Base-by-base conservation (phyloP, 2,797 vertebrate species). In the Spinus pinus region DNA sequence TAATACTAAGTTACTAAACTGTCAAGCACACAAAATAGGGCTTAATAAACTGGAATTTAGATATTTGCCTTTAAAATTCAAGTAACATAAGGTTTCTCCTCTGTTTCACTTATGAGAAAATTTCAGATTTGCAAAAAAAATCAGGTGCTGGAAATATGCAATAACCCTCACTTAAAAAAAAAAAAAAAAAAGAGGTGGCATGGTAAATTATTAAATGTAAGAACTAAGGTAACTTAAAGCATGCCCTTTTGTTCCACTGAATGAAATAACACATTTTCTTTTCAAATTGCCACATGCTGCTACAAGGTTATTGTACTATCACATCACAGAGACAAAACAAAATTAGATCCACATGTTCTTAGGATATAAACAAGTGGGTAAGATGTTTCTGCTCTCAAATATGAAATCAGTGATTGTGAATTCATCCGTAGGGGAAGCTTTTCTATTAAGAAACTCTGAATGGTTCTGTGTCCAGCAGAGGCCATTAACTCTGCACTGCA, bases 361-460 rank as follows among this genome's bases (percentile, higher is more conserved):
- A 42, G 60, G 37, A 82, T 33, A 44, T 18, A 77, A 86, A 44
- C 1, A 2, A 82, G 58, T 19, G 51, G 61, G 30, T 83, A 86
- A 47, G 56, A 95, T 67, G 19, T 35, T 87, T 80, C 60, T 93
- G 46, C 69, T 81, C 80, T 90, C 73, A 75, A 84, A 94, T 88
- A 93, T 25, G 8, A 79, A 94, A 94, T 67, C 66, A 75, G 61
- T 60, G 77, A 81, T 73, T 81, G 72, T 83, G 56, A 81, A 66
- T 81, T 88, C 73, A 85, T 85, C 62, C 79, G 24, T 25, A 88
- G 33, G 30, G 20, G 27, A 90, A 88, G 66, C 30, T 91, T 91
- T 79, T 90, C 77, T 64, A 37, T 90, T 81, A 79, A 81, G 56
- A 73, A 93, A 62, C 33, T 79, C 67, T 79, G 87, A 94, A 94